Percentiles rank a stretch among this genome's conserved stretches.
Evolutionary conservation across 2,797 vertebrate species (phyloP).

Genomic region (Epinephelus awoara): DNA sequence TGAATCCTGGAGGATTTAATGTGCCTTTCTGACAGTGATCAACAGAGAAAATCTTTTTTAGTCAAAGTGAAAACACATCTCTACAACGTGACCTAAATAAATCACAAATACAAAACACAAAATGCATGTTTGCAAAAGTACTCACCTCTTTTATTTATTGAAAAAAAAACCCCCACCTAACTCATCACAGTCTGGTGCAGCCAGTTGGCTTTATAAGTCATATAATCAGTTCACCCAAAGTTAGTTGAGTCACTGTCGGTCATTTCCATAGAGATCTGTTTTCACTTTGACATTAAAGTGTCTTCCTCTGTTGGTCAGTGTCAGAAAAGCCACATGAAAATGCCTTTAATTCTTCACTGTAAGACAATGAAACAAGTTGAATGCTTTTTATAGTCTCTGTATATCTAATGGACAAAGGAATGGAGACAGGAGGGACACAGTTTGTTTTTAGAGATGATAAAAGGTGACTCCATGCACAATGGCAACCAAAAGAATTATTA

Average conservation of each 20-base stretch:
- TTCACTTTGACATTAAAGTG: slow-evolving; percentile 3
- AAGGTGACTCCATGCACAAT: background rate
- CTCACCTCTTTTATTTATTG: no score
- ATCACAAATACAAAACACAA: no score
- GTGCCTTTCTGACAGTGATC: background rate
- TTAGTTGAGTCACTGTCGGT: background rate
- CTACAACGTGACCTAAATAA: no score
- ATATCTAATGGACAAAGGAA: slow-evolving; percentile 9
- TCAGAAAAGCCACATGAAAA: slow-evolving; percentile 4
- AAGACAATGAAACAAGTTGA: background rate
- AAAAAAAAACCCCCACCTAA: background rate
- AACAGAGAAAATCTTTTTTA: background rate
- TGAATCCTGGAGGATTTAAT: slow-evolving; percentile 2
- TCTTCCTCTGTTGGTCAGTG: slow-evolving; percentile 1
- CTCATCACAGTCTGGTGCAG: background rate
- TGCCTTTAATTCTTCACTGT: background rate
- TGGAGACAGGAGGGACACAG: background rate
- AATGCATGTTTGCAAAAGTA: no score
- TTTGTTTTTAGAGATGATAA: slow-evolving; percentile 11
- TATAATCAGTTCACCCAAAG: background rate
- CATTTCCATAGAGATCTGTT: background rate
- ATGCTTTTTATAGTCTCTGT: background rate
- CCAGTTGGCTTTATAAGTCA: background rate
- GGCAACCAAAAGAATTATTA: slow-evolving; percentile 3
- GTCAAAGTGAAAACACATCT: no score